Evolutionary conservation across 2,888 invertebrate species (phyloP), one percentile per base, ranked within the genome.

Genomic region (Hololepta plana): DNA sequence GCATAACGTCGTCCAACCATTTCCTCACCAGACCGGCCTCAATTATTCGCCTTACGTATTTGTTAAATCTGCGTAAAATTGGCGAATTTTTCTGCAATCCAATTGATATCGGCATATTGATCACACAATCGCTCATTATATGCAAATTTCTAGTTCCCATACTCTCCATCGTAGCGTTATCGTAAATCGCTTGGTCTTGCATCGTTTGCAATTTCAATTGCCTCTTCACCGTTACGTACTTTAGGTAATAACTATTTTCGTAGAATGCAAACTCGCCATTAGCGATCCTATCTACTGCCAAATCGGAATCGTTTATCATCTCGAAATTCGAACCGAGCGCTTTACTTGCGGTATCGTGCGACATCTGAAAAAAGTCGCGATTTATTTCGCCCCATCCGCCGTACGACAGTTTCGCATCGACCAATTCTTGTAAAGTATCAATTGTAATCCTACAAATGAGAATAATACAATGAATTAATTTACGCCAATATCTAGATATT

Each of bases 1-100:
- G 54, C 60, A 74, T 74, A 0, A 70, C 72, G 46, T 82, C 81
- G 31, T 66, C 69, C 2, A 79, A 48, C 84, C 84, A 84, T 46
- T 84, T 84, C 31, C 67, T 59, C 1, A 81, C 65, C 4, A 85
- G 54, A 7, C 84, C 84, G 1, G 71, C 72, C 57, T 85, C 82
- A 1, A 73, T 60, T 6, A 81, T 60, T 24, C 67, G 58, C 36
- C 67, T 57, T 20, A 84, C 60, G 38, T 72, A 64, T 36, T 61
- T 57, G 45, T 82, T 76, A 11, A 74, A 64, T 32, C 64, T 55
- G 0, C 66, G 62, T 43, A 77, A 80, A 4, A 82, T 47, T 1
- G 81, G 77, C 0, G 82, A 81, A 48, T 84, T 81, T 42, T 75
- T 82, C 41, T 79, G 76, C 39, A 84, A 62, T 1, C 81, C 84